These are phyloP conservation scores for Ceriagrion tenellum DNA, from an alignment of 2,888 invertebrate species.

Conservation along the genomic window DNA sequence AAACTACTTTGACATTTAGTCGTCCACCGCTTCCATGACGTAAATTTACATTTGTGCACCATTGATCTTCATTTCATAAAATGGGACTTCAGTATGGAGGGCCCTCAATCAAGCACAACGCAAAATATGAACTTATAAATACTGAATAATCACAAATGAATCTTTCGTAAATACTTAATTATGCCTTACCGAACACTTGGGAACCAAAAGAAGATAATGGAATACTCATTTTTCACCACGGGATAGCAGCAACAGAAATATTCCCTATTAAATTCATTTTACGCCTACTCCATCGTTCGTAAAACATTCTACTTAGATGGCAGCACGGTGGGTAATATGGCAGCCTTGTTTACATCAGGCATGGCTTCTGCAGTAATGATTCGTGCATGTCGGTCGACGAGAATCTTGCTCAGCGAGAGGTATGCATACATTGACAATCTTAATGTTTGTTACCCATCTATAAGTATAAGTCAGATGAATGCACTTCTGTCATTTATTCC, in stretches of 20 bases:
- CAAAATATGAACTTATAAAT: conserved; percentile 43
- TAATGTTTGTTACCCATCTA: background rate
- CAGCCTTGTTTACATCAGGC: conserved; percentile 38
- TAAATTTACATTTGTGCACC: background rate
- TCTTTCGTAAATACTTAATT: conserved; percentile 3
- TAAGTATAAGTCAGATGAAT: background rate
- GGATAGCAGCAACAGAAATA: background rate
- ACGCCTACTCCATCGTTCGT: conserved; percentile 57
- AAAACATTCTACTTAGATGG: conserved; percentile 23
- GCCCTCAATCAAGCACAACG: conserved; percentile 70
- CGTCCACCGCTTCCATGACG: background rate
- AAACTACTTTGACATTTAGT: background rate
- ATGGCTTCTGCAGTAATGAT: conserved; percentile 36
- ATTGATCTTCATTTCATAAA: conserved; percentile 64
- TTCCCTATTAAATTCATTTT: conserved; percentile 40
- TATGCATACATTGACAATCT: background rate
- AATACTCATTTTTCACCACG: conserved; percentile 68
- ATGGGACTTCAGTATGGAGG: conserved; percentile 33
- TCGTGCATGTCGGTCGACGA: conserved; percentile 28
- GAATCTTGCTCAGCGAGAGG: conserved; percentile 35
- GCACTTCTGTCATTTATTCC: background rate
- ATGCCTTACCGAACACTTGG: conserved; percentile 70
- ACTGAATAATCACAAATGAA: conserved; percentile 33
- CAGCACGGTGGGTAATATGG: conserved; percentile 30
- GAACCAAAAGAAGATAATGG: conserved; percentile 69